phyloP scores from a whole-genome alignment of 1,140 invertebrate genomes.

The Heliconius melpomene region DNA sequence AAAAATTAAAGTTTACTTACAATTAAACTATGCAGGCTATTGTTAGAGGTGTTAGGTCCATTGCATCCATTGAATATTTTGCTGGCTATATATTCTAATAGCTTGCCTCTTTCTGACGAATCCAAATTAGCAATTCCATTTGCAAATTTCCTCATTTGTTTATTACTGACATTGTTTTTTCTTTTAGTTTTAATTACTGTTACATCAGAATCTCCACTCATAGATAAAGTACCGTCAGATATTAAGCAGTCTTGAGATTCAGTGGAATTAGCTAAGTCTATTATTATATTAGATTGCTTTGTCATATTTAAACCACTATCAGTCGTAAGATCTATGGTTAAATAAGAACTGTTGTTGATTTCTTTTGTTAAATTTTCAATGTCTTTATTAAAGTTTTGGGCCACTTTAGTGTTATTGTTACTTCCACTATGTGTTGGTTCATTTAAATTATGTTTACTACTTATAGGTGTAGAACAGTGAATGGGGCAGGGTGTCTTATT shows the following conservation, averaged over 20 bases:
- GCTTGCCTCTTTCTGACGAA: slow-evolving; percentile 51
- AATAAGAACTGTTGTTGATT: slow-evolving; percentile 61
- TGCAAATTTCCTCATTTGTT: slow-evolving; percentile 54
- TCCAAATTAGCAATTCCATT: slow-evolving; percentile 63
- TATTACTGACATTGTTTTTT: slow-evolving; percentile 40
- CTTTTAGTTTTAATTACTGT: slow-evolving; percentile 52
- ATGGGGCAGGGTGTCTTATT: slow-evolving; percentile 42
- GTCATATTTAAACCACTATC: slow-evolving; percentile 46
- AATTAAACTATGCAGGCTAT: slow-evolving; percentile 37
- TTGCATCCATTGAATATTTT: slow-evolving; percentile 63
- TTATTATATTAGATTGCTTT: slow-evolving; percentile 46
- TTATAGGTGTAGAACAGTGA: slow-evolving; percentile 55
- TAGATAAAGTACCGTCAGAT: slow-evolving; percentile 48
- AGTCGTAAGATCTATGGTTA: slow-evolving; percentile 67
- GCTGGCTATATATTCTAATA: slow-evolving; percentile 62
- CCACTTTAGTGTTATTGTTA: slow-evolving; percentile 34
- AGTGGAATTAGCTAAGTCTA: slow-evolving; percentile 57
- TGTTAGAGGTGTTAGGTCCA: slow-evolving; percentile 36
- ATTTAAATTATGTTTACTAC: slow-evolving; percentile 23
- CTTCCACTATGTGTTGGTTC: slow-evolving; percentile 5
- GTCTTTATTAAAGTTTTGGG: slow-evolving; percentile 46
- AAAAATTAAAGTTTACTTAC: slow-evolving; percentile 27
- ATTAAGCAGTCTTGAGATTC: slow-evolving; percentile 45
- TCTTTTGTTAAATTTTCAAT: slow-evolving; percentile 55
- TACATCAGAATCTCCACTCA: slow-evolving; percentile 67